Evolutionary conservation across 2,888 invertebrate species (phyloP).

Genomic region (Helleia helle): DNA sequence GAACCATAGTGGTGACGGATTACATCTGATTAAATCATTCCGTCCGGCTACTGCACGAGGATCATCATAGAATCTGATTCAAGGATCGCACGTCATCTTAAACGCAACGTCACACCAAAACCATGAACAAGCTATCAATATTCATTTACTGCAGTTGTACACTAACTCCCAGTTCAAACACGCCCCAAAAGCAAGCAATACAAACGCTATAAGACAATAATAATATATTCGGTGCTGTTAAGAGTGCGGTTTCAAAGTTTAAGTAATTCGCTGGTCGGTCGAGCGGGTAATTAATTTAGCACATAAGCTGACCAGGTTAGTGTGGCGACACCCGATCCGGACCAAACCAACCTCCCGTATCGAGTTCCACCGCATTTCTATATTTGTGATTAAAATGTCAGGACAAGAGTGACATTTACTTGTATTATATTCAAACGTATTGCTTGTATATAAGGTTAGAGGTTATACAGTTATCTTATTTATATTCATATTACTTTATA

Average conservation of each 20-base stretch:
- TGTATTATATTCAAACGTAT: not conserved
- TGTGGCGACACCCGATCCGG: not conserved
- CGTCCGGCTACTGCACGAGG: no score
- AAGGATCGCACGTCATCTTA: no score
- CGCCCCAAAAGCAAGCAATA: no score
- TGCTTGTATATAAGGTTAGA: not conserved
- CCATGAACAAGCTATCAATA: no score
- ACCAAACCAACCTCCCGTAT: not conserved
- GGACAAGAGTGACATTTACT: not conserved
- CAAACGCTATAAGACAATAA: not conserved
- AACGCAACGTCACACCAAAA: no score
- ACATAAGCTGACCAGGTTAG: not conserved
- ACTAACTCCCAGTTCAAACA: no score
- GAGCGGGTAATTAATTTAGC: constrained; percentile 4
- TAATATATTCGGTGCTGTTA: no score
- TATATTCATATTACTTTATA: constrained; percentile 1
- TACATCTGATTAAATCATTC: no score
- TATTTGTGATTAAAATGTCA: not conserved
- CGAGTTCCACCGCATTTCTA: not conserved
- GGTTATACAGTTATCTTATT: not conserved
- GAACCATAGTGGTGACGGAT: no score
- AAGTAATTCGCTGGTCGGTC: not conserved
- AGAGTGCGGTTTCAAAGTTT: not conserved
- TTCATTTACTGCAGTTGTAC: no score
- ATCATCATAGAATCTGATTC: no score